Evolutionary conservation across 2,113 vertebrate genomes (phyloP), one percentile per base, ranked within the genome.

Genomic region (Picathartes gymnocephalus): DNA sequence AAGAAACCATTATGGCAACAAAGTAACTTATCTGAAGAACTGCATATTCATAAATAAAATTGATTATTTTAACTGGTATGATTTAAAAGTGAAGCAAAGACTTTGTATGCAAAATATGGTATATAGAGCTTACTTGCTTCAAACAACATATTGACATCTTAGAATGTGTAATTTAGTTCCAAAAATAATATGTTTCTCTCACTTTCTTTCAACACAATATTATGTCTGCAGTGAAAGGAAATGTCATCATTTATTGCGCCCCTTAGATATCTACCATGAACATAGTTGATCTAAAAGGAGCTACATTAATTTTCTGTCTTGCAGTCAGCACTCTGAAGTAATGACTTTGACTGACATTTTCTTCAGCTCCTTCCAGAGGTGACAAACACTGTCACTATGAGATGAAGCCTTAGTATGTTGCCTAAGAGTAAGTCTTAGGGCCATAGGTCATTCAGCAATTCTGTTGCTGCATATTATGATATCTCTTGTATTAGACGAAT

Each of bases 391-490:
- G 83, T 58, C 92, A 70, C 88, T 88, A 78, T 88, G 95, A 94
- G 96, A 95, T 88, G 96, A 97, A 98, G 92, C 37, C 87, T 96
- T 71, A 77, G 31, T 76, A 31, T 4, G 4, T 92, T 95, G 74
- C 84, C 93, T 95, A 76, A 71, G 85, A 95, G 89, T 56, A 92
- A 94, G 82, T 85, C 76, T 54, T 64, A 27, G 83, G 62, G 79
- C 86, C 80, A 23, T 4, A 89, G 95, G 87, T 96, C 94, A 97
- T 96, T 91, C 93, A 90, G 96, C 93, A 97, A 97, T 97, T 96
- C 94, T 91, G 81, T 88, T 97, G 83, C 35, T 94, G 76, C 83
- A 92, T 96, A 96, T 96, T 88, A 95, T 82, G 87, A 23, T 94
- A 61, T 93, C 85, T 92, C 85, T 95, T 81, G 81, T 84, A 96